Evolutionary conservation across 92 coral and sea anemone species (phyloP).

Genomic region (Paramuricea clavata): DNA sequence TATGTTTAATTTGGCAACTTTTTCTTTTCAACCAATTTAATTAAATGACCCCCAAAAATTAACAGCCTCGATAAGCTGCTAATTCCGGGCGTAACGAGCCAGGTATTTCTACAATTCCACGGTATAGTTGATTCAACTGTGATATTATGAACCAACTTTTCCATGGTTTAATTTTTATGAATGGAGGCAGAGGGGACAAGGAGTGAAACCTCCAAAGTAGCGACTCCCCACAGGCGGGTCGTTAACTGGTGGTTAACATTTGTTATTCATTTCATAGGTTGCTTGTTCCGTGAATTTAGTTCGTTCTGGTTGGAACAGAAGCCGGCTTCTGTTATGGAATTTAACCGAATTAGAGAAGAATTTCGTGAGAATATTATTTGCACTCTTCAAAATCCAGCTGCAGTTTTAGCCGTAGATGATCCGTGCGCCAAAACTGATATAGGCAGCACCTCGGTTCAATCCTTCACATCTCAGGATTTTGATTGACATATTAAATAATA

Average conservation of each 20-base stretch:
- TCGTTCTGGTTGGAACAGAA: slow-evolving; percentile 90
- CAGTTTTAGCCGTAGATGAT: slow-evolving; percentile 46
- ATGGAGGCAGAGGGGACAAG: no score
- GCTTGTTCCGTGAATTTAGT: slow-evolving; percentile 88
- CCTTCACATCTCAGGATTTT: slow-evolving; percentile 30
- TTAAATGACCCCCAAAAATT: no score
- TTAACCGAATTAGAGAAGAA: slow-evolving; percentile 80
- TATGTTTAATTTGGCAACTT: not conserved
- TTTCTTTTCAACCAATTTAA: no score
- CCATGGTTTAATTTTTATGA: no score
- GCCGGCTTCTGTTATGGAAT: slow-evolving; percentile 94
- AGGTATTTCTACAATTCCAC: no score
- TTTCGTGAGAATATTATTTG: slow-evolving; percentile 80
- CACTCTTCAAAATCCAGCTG: slow-evolving; percentile 55
- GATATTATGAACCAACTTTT: no score
- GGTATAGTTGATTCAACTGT: no score
- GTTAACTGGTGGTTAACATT: no score
- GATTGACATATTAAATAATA: slow-evolving; percentile 3
- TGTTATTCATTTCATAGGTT: slow-evolving; percentile 67
- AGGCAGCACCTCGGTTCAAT: slow-evolving; percentile 14
- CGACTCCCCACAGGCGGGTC: no score
- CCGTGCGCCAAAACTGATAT: not conserved
- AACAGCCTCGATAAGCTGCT: no score
- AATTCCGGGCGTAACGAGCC: no score
- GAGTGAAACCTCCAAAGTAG: not conserved